Evolutionary conservation across 2,888 invertebrate species (phyloP), one percentile per base, ranked within the genome.

Genomic region (Melipona bicolor): DNA sequence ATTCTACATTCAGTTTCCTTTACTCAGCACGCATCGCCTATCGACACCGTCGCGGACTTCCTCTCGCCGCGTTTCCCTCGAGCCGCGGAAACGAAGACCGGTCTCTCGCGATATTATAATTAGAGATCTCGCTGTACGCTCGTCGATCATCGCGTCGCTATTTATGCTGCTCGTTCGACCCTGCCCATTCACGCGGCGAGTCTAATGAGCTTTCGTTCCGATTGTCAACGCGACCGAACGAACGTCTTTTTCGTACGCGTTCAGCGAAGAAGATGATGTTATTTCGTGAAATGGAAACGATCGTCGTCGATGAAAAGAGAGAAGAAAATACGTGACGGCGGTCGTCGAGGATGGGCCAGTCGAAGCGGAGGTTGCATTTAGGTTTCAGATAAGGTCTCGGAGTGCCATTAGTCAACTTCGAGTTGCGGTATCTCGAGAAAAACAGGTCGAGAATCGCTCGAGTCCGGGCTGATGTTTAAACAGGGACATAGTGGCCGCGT

Each of bases 351-450:
- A 27, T 5, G 61, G 6, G 21, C 49, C 54, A 52, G 32, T 68
- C 24, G 13, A 4, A 11, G 15, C 56, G 24, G 68, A 36, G 36
- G 74, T 49, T 61, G 61, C 70, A 81, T 74, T 82, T 81, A 65
- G 65, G 70, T 74, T 65, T 15, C 21, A 59, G 85, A 81, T 85
- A 80, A 75, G 71, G 19, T 50, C n/a, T 24, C 21, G 15, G 15
- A 3, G 52, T 5, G 73, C 36, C 84, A 43, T 85, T 77, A 77
- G 75, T 79, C 77, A 24, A 71, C 77, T 70, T 76, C 50, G 71
- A 56, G 24, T 84, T 36, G 27, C 32, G 56, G 70, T 74, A 73
- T 77, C 72, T 72, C 43, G 50, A 36, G 5, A 73, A 61, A 43
- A 79, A 54, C 69, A 79, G 77, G 79, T 69, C 77, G 77, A 59